Percentiles rank a stretch among this genome's conserved stretches.
These are phyloP conservation scores for Drosophila paracracens DNA, from an alignment of 2,888 invertebrate genomes.

Conservation along the genomic window DNA sequence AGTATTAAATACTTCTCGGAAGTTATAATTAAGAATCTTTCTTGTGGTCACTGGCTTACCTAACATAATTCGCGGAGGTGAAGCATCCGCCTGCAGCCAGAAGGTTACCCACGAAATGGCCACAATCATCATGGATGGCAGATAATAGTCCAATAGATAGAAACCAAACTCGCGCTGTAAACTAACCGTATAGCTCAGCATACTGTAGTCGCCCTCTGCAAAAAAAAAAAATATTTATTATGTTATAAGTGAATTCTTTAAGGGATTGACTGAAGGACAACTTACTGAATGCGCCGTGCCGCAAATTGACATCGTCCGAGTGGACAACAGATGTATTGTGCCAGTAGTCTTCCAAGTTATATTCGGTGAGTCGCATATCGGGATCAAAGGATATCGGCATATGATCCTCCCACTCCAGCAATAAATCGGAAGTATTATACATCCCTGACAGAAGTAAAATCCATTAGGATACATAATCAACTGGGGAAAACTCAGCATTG, in stretches of 20 bases:
- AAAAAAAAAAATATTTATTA: background rate
- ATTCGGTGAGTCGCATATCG: slow-evolving; percentile 81
- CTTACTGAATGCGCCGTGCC: slow-evolving; percentile 81
- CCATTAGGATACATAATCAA: rapidly evolving
- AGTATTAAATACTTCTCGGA: rapidly evolving
- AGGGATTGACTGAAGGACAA: background rate
- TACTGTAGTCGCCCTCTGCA: slow-evolving; percentile 79
- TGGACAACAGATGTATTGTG: slow-evolving; percentile 74
- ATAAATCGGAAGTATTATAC: slow-evolving; percentile 81
- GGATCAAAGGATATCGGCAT: slow-evolving; percentile 82
- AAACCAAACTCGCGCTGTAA: slow-evolving; percentile 82
- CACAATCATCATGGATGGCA: slow-evolving; percentile 83
- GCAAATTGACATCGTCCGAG: slow-evolving; percentile 73
- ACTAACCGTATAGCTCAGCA: slow-evolving; percentile 79
- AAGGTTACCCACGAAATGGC: slow-evolving; percentile 83
- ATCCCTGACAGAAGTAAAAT: slow-evolving; percentile 67
- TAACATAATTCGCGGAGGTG: slow-evolving; percentile 82
- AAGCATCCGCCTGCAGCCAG: slow-evolving; percentile 82
- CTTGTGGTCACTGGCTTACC: slow-evolving; percentile 50
- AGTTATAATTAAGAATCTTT: background rate
- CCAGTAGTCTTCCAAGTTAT: slow-evolving; percentile 76
- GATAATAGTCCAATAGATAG: slow-evolving; percentile 80
- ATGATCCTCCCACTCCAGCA: slow-evolving; percentile 74
- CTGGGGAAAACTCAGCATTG: background rate
- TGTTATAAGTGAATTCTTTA: background rate